phyloP scores from a whole-genome alignment of 2,113 vertebrate genomes.

The Heterotilapia buettikoferi region DNA sequence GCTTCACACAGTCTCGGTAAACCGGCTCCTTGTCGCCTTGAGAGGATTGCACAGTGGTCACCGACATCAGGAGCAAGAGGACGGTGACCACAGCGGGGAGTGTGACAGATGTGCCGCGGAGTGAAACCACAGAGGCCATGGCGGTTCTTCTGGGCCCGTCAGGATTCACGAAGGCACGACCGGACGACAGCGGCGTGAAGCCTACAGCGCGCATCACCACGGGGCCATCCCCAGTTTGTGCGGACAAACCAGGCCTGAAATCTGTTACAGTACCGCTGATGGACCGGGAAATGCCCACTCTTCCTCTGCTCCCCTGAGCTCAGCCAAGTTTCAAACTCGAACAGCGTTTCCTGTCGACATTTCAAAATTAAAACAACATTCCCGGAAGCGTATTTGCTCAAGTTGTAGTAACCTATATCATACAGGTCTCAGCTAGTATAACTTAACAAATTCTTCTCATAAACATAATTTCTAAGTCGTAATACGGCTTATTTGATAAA shows the following conservation, averaged over 20 bases:
- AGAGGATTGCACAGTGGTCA: constrained; percentile 66
- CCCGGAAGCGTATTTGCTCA: neutral
- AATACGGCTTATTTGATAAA: neutral
- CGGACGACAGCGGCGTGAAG: constrained; percentile 3
- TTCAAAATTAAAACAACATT: constrained; percentile 24
- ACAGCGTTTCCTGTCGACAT: neutral
- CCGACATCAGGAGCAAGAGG: constrained; percentile 48
- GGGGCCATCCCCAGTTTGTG: neutral
- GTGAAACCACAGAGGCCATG: constrained; percentile 41
- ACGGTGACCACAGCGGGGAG: constrained; percentile 53
- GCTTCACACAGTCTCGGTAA: constrained; percentile 87
- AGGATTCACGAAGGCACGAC: constrained; percentile 52
- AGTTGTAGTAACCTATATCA: neutral
- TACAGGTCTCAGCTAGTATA: rapidly evolving
- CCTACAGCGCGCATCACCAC: constrained; percentile 16
- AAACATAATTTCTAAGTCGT: neutral
- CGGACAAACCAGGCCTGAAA: neutral
- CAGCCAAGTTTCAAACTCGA: neutral
- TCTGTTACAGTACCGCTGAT: neutral
- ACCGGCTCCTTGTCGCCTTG: constrained; percentile 92
- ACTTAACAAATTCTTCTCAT: neutral
- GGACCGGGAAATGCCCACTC: neutral
- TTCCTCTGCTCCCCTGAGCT: neutral
- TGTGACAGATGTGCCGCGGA: constrained; percentile 49
- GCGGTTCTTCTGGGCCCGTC: constrained; percentile 12